Conservation (phyloP, 1,140 invertebrate genomes). For the Drosophila simulans region DNA sequence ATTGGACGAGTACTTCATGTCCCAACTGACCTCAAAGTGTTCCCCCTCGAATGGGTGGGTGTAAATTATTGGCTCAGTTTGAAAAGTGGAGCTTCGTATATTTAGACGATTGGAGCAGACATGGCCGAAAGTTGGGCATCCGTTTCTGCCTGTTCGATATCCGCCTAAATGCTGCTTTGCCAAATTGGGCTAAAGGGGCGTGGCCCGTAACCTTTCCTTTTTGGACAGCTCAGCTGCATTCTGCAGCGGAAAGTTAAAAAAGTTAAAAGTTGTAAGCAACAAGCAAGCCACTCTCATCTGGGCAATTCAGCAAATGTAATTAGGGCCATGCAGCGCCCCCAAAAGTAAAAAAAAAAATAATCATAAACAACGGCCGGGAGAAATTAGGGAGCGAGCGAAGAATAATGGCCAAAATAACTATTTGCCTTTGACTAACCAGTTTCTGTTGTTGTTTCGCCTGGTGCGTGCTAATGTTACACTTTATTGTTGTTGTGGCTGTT, state of each 20-base stretch:
- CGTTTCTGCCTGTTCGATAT: conserved; percentile 45
- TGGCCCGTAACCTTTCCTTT: conserved; percentile 51
- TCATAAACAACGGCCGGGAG: conserved; percentile 4
- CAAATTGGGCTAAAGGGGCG: conserved; percentile 53
- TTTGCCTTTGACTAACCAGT: conserved; percentile 51
- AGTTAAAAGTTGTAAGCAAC: conserved; percentile 46
- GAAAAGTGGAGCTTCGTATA: neutral
- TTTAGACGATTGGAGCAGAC: conserved; percentile 12
- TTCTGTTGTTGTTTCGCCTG: conserved; percentile 49
- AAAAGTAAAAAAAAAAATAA: conserved; percentile 7
- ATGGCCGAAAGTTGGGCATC: conserved; percentile 20
- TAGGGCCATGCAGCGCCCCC: conserved; percentile 41
- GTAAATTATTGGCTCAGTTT: conserved; percentile 13
- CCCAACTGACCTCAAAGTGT: conserved; percentile 29
- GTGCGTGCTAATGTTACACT: conserved; percentile 77
- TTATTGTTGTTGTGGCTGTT: conserved; percentile 61
- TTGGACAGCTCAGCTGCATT: neutral
- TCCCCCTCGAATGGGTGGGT: conserved; percentile 5
- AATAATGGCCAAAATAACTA: conserved; percentile 72
- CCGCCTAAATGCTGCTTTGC: conserved; percentile 49
- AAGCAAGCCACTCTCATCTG: conserved; percentile 46
- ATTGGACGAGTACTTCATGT: conserved; percentile 32
- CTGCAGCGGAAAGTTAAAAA: conserved; percentile 5
- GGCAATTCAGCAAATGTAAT: conserved; percentile 60
- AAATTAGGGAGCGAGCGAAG: conserved; percentile 2